Percentiles rank a stretch among this genome's conserved stretches.
Evolutionary conservation across 2,113 vertebrate species (phyloP).

Genomic region (Vulpes lagopus): DNA sequence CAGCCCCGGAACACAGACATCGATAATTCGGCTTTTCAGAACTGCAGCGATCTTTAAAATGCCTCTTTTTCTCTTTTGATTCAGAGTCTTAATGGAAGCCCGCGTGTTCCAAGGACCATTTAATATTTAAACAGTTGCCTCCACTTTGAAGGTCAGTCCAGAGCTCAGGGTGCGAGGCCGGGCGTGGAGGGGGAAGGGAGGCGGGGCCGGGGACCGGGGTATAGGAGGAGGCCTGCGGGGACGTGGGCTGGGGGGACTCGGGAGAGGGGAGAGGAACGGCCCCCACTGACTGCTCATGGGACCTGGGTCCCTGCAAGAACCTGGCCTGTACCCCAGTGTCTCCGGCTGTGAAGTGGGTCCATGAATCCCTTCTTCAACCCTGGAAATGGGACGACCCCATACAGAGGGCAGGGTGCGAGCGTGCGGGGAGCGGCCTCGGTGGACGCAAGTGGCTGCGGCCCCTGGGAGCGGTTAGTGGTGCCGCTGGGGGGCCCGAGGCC

Average conservation of each 20-base stretch:
- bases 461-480: background rate
- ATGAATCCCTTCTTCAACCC: background rate
- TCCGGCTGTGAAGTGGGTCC: background rate
- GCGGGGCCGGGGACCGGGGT: background rate
- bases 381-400: too few relatives aligned
- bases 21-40: background rate
- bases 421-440: background rate
- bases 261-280: background rate
- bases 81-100: slow-evolving; percentile 30
- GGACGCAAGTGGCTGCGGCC: accelerated
- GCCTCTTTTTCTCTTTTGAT: background rate
- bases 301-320: background rate
- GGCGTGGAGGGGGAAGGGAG: accelerated
- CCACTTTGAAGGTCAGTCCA: background rate
- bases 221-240: accelerated
- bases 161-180: background rate
- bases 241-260: background rate
- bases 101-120: background rate
- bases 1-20: background rate
- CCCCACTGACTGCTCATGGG: background rate
- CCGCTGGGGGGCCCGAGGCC: background rate
- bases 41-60: background rate
- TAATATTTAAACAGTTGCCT: slow-evolving; percentile 51
- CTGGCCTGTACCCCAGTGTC: background rate
- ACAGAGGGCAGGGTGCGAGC: background rate